Evolutionary conservation across 2,888 invertebrate genomes (phyloP).

Genomic region (Brachypterus glaber): DNA sequence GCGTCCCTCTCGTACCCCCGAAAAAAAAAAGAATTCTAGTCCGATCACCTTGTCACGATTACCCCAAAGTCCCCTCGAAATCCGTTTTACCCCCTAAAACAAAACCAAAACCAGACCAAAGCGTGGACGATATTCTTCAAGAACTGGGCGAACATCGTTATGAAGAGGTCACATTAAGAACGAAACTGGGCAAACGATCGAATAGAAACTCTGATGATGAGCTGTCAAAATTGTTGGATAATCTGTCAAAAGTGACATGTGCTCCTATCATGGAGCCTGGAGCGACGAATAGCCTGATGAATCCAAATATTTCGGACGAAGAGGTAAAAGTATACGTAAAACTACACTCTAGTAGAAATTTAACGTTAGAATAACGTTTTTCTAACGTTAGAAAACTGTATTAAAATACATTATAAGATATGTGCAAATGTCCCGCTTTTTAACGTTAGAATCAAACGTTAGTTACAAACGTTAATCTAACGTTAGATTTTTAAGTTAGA

Average conservation of each 20-base stretch:
- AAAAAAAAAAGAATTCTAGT: too few species aligned
- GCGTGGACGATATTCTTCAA: slow-evolving; percentile 34
- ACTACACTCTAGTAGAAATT: too few species aligned
- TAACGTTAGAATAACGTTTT: too few species aligned
- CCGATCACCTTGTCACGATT: too few species aligned
- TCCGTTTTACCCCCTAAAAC: slow-evolving; percentile 17
- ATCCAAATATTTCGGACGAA: slow-evolving; percentile 29
- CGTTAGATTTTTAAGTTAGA: too few species aligned
- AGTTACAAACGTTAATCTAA: too few species aligned
- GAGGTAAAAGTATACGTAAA: slow-evolving; percentile 30
- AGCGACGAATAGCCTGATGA: slow-evolving; percentile 35
- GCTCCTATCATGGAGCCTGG: slow-evolving; percentile 38
- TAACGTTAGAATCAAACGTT: too few species aligned
- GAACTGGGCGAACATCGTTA: slow-evolving; percentile 30
- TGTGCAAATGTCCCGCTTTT: too few species aligned
- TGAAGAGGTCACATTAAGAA: slow-evolving; percentile 10
- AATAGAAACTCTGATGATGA: slow-evolving; percentile 27
- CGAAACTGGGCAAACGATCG: slow-evolving; percentile 17
- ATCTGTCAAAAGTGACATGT: slow-evolving; percentile 37
- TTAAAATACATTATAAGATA: too few species aligned
- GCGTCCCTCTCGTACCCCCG: too few species aligned
- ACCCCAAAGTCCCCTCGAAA: slow-evolving; percentile 17
- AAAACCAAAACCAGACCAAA: slow-evolving; percentile 15
- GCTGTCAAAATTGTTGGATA: slow-evolving; percentile 33
- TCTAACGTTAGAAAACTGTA: too few species aligned